phyloP scores from a whole-genome alignment of 2,113 vertebrate species.

The Aptenodytes forsteri region DNA sequence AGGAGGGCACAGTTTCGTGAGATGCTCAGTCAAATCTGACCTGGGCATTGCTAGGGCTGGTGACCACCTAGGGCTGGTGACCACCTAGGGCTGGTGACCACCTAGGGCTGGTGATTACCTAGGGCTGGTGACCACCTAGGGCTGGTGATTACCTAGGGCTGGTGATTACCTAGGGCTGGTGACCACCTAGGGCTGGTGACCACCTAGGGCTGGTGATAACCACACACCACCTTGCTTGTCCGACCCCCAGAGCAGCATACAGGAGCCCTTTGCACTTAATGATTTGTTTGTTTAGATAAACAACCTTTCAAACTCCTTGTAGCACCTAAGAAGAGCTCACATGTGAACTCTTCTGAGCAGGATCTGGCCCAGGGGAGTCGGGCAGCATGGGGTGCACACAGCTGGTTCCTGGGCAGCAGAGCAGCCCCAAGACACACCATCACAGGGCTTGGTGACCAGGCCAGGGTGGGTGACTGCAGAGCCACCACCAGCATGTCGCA shows the following conservation, averaged over 20 bases:
- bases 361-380: fast-evolving
- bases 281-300: neutral
- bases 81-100: neutral
- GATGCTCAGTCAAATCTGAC: neutral
- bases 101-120: neutral
- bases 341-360: neutral
- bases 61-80: neutral
- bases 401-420: neutral
- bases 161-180: neutral
- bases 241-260: neutral
- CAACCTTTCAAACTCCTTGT: neutral
- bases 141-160: neutral
- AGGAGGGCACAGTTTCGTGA: neutral
- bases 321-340: neutral
- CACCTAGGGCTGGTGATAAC: neutral
- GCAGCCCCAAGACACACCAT: neutral
- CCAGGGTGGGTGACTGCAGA: neutral
- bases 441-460: neutral
- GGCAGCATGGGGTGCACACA: neutral
- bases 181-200: neutral
- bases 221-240: neutral
- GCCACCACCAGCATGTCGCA: neutral
- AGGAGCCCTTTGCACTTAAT: neutral
- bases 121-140: neutral
- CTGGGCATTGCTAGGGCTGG: neutral